Conservation (phyloP, 2,888 invertebrate genomes). For the Eurytoma adleriae region DNA sequence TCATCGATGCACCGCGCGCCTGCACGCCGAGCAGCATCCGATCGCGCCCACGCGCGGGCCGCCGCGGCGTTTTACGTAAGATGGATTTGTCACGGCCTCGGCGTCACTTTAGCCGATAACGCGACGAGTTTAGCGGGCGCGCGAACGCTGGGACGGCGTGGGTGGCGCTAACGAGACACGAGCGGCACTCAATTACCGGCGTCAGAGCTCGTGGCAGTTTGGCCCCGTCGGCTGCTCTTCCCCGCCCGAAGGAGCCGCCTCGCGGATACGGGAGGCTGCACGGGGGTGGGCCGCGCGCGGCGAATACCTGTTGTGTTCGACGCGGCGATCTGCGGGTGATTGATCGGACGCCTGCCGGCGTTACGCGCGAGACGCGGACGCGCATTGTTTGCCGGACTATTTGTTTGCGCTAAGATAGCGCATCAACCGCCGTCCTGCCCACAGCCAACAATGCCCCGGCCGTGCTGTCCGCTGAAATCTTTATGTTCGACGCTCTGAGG, state of each 20-base stretch:
- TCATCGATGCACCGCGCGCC: too few relatives aligned
- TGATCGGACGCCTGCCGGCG: constrained; percentile 14
- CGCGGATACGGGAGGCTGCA: too few relatives aligned
- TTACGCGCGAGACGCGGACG: background rate
- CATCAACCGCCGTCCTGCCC: too few relatives aligned
- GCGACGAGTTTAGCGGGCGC: constrained; percentile 70
- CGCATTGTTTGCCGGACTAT: background rate
- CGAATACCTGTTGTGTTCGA: constrained; percentile 33
- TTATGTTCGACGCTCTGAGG: too few relatives aligned
- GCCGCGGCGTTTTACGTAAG: constrained; percentile 60
- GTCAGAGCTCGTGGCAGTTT: constrained; percentile 75
- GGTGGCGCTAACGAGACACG: constrained; percentile 73
- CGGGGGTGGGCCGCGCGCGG: background rate
- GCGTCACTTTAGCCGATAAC: constrained; percentile 73
- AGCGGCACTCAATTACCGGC: constrained; percentile 76
- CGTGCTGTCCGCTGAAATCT: too few relatives aligned
- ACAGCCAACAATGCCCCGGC: too few relatives aligned
- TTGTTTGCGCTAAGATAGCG: background rate
- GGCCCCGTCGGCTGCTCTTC: constrained; percentile 63
- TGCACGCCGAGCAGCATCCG: background rate
- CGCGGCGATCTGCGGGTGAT: constrained; percentile 21
- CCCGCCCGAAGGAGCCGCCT: background rate
- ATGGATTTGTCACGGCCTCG: constrained; percentile 74
- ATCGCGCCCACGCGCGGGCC: background rate
- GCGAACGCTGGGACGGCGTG: constrained; percentile 30